Evolutionary conservation across 2,797 vertebrate species (phyloP), one percentile per base, ranked within the genome.

Genomic region (Dromococcyx pavoninus): DNA sequence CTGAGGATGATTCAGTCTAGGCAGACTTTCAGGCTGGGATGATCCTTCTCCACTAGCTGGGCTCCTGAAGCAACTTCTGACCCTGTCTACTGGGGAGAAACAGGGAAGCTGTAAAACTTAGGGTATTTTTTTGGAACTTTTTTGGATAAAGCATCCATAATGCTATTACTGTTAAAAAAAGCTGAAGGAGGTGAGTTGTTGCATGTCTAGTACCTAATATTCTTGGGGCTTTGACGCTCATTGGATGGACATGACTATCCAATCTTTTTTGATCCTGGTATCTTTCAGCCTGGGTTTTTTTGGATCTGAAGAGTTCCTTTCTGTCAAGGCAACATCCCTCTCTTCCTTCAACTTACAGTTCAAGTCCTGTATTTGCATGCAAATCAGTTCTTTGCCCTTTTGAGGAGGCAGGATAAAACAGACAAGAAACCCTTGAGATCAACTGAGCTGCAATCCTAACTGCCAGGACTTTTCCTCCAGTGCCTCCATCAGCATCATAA

Each of bases 361-460:
- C 15, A 41, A n/a, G 33, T 65, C 28, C 22, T 81, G 41, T 77
- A 1, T n/a, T 35, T 81, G 30, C 46, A 37, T 51, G 24, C 6
- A 54, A 18, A 71, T 74, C 7, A 58, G 17, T 53, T 67, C 25
- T 54, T 27, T 92, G 54, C 11, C n/a, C 50, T 82, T 72, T 60
- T 9, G 4, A 9, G 15, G 17, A 9, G 9, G 7, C 14, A 50
- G 16, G 22, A 35, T 35, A 60, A 80, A 76, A 57, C 11, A 60
- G 30, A n/a, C 18, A 84, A 61, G 39, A 25, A 75, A 21, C 30
- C 24, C 30, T 17, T 69, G 19, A 44, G 66, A 16, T 58, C 25
- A 41, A 22, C 18, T 0, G 0, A 81, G 53, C 35, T 74, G 44
- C 35, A 66, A 51, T 35, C 1, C 0, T 24, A 65, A 70, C 32